Base-by-base conservation (phyloP, 2,797 vertebrate genomes). In the Ambastaia sidthimunki region DNA sequence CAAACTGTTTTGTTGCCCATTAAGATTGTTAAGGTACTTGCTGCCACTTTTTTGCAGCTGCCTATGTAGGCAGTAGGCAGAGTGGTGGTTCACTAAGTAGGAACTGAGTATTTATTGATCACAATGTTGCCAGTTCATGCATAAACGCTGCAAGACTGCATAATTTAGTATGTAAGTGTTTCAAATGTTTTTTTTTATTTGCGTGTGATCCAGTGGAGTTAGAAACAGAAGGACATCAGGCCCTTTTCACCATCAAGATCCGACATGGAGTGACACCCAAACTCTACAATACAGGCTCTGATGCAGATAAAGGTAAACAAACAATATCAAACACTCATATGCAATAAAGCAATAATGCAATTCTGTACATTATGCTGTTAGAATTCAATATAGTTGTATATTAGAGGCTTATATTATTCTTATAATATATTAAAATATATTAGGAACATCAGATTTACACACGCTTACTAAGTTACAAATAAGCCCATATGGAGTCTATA, bases 161-260 rank as follows among this genome's bases (percentile, higher is more conserved):
- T 21, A 5, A 28, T 12, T 21, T 60, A 47, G 5, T 47, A 12
- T 9, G 2, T 47, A 11, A 10, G 13, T 55, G 37, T 54, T 77
- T 85, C 19, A 83, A 52, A 62, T 78, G 23, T 37, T 48, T 25
- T 23, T 48, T 82, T 28, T 57, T 80, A 11, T 67, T 23, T 71
- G 47, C 55, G 72, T 84, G 50, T 78, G 62, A 92, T 93, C 85
- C 86, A 98, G 97, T 97, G 88, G 94, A 94, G 86, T 92, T 98
- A 82, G 92, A 95, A 91, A 96, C 96, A 0, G 91, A 94, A 28
- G 95, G 95, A 23, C 94, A 97, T 87, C 93, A 91, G 74, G 94
- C 93, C 7, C 73, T 85, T 79, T 97, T 98, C 89, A 92, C 87
- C 73, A 95, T 98, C 86, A 96, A 93, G 85, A 93, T 98, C 75